Evolutionary conservation across 2,797 vertebrate species (phyloP).

Genomic region (Avahi laniger): DNA sequence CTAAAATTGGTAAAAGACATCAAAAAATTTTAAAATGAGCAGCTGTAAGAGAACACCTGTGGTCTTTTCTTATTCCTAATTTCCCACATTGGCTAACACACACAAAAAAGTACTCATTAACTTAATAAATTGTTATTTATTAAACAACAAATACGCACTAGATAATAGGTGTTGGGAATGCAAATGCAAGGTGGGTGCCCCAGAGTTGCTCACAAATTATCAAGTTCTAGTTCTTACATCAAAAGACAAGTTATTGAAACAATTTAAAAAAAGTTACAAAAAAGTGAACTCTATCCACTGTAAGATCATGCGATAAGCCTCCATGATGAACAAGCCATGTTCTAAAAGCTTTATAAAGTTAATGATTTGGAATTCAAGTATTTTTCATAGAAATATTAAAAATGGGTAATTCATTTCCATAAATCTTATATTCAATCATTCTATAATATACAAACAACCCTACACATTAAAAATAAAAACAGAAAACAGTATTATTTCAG

Average conservation of each 20-base stretch:
- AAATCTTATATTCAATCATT: not conserved
- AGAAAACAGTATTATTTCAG: not conserved
- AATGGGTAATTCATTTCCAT: not conserved
- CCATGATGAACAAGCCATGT: not conserved
- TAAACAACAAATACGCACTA: not conserved
- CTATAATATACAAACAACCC: not conserved
- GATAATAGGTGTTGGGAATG: not conserved
- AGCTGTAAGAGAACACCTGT: not conserved
- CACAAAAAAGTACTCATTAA: not conserved
- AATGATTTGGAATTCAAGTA: conserved; percentile 32
- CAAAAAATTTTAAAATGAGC: not conserved
- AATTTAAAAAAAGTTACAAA: not conserved
- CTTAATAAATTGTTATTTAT: not conserved
- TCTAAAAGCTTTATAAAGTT: not conserved
- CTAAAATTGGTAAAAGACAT: not conserved
- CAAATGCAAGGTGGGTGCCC: not conserved
- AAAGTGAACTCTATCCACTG: not conserved
- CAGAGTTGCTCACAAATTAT: not conserved
- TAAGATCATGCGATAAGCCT: not conserved
- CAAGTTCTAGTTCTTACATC: not conserved
- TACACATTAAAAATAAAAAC: not conserved
- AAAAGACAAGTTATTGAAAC: not conserved
- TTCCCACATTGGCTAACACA: not conserved
- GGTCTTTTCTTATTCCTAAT: not conserved
- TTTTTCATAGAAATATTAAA: not conserved